Base-by-base conservation (phyloP, 2,797 vertebrate species). In the Ptychadena robeensis region DNA sequence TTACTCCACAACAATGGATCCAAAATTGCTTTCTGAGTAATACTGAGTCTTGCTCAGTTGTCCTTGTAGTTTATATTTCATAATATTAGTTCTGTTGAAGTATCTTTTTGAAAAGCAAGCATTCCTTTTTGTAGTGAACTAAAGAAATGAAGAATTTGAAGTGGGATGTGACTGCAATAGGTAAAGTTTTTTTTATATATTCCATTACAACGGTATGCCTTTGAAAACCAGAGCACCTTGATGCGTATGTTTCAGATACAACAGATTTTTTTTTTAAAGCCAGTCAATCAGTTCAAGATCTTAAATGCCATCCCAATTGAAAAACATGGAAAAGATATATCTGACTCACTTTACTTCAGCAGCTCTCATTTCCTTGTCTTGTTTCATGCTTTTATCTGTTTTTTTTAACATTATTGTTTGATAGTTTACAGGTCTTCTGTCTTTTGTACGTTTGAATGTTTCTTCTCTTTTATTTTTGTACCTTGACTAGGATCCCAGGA, bases 271-370 rank as follows among this genome's bases (percentile, higher is more conserved):
- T 34, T n/a, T 65, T 80, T 71, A 44, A n/a, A 81, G 28, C 37
- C 70, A 81, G 71, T 53, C 79, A 81, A 61, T 65, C 79, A 73
- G 59, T 73, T 72, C 37, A 73, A 80, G 35, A 71, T 63, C 57
- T 70, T 80, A 80, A 71, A 72, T 63, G 48, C 31, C 34, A 72
- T 63, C 35, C 57, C 37, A 37, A 71, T 9, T 61, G 27, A 72
- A 81, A 73, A 71, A 71, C 67, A 72, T 71, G 57, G 57, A 53
- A 28, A 48, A 70, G 34, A 64, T 65, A 72, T 73, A 31, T 67
- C 64, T 40, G n/a, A 44, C 44, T 66, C 37, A 34, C 63, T 35
- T 48, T 73, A 32, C 73, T n/a, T 65, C 31, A 12, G 14, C 38
- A 25, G 22, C 18, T 40, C 32, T 32, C 61, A 12, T 30, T 73